Conservation (phyloP, 2,888 invertebrate species). For the Cheilosia variabilis region DNA sequence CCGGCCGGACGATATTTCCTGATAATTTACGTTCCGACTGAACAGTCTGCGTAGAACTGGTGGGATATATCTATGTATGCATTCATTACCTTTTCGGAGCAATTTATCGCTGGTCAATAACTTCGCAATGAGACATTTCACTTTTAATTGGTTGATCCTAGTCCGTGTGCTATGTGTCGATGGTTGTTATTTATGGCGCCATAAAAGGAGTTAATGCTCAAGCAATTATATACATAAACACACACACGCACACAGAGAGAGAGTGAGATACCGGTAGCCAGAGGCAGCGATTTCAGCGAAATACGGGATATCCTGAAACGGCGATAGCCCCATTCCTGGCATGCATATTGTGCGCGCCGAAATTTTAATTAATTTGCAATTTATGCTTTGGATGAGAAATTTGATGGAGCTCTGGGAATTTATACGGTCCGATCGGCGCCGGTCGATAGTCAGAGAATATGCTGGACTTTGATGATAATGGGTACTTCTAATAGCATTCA, state of each 20-base stretch:
- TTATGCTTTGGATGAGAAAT: conserved; percentile 49
- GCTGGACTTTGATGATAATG: conserved; percentile 44
- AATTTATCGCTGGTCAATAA: conserved; percentile 67
- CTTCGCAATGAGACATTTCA: conserved; percentile 68
- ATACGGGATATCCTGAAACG: neutral
- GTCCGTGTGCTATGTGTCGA: conserved; percentile 60
- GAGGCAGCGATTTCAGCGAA: neutral
- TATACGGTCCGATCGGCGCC: neutral
- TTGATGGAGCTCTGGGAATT: conserved; percentile 9
- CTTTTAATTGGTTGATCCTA: conserved; percentile 65
- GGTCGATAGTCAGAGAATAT: neutral
- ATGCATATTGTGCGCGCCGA: conserved; percentile 47
- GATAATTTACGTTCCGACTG: conserved; percentile 8
- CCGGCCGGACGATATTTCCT: conserved; percentile 20
- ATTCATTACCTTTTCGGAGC: conserved; percentile 4
- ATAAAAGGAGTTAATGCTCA: conserved; percentile 53
- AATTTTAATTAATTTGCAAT: conserved; percentile 73
- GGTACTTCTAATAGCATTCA: conserved; percentile 18
- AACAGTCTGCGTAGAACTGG: neutral
- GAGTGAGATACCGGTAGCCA: too few relatives aligned
- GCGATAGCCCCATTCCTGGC: neutral
- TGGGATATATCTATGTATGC: neutral
- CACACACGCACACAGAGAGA: too few relatives aligned
- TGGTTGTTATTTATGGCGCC: conserved; percentile 58
- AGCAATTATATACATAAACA: conserved; percentile 29